Conservation (phyloP, 2,113 vertebrate genomes). For the Epinephelus lanceolatus region DNA sequence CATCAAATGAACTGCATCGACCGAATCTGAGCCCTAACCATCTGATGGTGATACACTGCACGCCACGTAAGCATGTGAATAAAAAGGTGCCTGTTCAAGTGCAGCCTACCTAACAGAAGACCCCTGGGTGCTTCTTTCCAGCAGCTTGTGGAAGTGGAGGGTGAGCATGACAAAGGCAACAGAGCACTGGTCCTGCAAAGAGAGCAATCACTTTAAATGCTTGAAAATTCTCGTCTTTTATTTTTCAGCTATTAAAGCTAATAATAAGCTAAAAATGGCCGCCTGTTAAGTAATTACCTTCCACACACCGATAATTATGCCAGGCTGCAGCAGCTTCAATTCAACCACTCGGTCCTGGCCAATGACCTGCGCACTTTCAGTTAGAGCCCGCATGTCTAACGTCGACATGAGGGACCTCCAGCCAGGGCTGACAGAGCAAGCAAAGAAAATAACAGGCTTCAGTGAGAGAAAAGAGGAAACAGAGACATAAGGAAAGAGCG, state of each 20-base stretch:
- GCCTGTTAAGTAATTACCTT: constrained; percentile 80
- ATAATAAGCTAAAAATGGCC: neutral
- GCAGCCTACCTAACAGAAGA: constrained; percentile 84
- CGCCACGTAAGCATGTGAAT: constrained; percentile 9
- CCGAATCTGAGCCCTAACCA: constrained; percentile 20
- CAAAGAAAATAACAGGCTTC: constrained; percentile 26
- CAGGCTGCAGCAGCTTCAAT: constrained; percentile 83
- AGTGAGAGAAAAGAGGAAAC: constrained; percentile 16
- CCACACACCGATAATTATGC: constrained; percentile 89
- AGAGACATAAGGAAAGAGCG: neutral
- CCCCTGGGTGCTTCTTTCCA: constrained; percentile 90
- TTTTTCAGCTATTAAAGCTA: constrained; percentile 7
- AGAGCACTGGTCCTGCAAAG: constrained; percentile 83
- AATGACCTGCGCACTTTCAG: constrained; percentile 58
- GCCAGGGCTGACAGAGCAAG: constrained; percentile 78
- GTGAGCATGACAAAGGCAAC: constrained; percentile 90
- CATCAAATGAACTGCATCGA: constrained; percentile 17
- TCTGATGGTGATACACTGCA: constrained; percentile 39
- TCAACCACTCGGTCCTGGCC: constrained; percentile 85
- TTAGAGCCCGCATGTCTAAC: constrained; percentile 78
- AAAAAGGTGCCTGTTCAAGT: constrained; percentile 15
- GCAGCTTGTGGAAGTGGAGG: constrained; percentile 90
- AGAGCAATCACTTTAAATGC: constrained; percentile 2
- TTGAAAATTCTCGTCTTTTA: neutral
- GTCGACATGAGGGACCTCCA: constrained; percentile 86